Percentiles rank a stretch among this genome's conserved stretches.
Evolutionary conservation across 2,113 vertebrate species (phyloP).

Genomic region (Coptodon bakossiorum): DNA sequence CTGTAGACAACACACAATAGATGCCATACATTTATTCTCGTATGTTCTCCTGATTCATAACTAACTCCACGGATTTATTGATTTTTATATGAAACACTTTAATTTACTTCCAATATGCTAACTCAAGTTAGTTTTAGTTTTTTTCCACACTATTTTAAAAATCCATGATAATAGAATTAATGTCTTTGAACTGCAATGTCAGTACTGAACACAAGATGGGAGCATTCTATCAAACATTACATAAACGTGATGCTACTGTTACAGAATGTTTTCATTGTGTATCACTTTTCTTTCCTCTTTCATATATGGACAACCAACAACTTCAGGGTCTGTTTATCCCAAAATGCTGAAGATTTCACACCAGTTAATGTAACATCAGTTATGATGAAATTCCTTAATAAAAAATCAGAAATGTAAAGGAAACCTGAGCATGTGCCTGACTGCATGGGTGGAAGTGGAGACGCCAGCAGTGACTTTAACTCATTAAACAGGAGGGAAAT

Average conservation of each 20-base stretch:
- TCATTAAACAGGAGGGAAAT: neutral
- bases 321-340: neutral
- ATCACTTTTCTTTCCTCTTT: neutral
- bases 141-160: neutral
- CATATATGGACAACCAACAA: neutral
- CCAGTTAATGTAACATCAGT: neutral
- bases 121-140: neutral
- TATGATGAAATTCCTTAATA: neutral
- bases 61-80: neutral
- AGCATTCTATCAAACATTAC: slow-evolving; percentile 27
- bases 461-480: neutral
- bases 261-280: neutral
- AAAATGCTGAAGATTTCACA: neutral
- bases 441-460: neutral
- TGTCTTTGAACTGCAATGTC: neutral
- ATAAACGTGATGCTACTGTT: neutral
- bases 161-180: neutral
- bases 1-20: neutral
- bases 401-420: neutral
- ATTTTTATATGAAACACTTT: neutral
- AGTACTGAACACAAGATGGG: slow-evolving; percentile 22
- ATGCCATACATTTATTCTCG: neutral
- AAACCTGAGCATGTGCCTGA: neutral
- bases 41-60: neutral
- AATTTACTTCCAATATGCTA: neutral